Evolutionary conservation across 1,140 invertebrate species (phyloP), one percentile per base, ranked within the genome.

Genomic region (Trigoniulus corallinus): DNA sequence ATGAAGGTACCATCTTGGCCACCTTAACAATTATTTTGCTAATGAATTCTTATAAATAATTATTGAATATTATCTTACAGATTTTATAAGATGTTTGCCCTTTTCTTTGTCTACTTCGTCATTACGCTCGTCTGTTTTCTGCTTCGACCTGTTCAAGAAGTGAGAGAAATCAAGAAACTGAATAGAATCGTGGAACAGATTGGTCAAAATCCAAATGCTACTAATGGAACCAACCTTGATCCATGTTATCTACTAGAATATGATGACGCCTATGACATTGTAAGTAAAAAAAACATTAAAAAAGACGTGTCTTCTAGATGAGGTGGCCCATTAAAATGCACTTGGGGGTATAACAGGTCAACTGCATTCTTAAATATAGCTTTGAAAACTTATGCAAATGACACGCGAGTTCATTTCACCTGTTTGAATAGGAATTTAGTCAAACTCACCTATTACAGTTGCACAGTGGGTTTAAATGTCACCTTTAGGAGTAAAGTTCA

Each of bases 1-100:
- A 67, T 87, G 80, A 50, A 75, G 77, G 79, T 79, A 67, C 18
- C 42, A 24, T 18, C 7, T 44, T 20, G 7, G 42, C 7, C 4
- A 44, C 12, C 18, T 13, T 39, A 18, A 39, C 12, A 39, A 39
- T 50, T 48, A 46, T 53, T 22, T 53, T 20, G 49, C 24, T 50
- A 92, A 67, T 87, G 80, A 50, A 75, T 13, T 53, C 43, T 54
- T 44, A 27, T 18, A 21, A 34, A 41, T 42, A 25, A 37, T 25
- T 56, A 48, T 47, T 44, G 24, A 43, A 34, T 7, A 34, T 23
- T 25, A 3, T 47, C 44, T 60, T 59, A 22, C 64, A 88, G 89
- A 53, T 96, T 95, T 64, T 95, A 94, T 62, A 73, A 83, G 7
- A 84, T 92, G 61, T 93, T 96, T 62, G 81, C 88, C 50, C 70